Evolutionary conservation across 2,797 vertebrate species (phyloP).

Genomic region (Macropus fuliginosus): DNA sequence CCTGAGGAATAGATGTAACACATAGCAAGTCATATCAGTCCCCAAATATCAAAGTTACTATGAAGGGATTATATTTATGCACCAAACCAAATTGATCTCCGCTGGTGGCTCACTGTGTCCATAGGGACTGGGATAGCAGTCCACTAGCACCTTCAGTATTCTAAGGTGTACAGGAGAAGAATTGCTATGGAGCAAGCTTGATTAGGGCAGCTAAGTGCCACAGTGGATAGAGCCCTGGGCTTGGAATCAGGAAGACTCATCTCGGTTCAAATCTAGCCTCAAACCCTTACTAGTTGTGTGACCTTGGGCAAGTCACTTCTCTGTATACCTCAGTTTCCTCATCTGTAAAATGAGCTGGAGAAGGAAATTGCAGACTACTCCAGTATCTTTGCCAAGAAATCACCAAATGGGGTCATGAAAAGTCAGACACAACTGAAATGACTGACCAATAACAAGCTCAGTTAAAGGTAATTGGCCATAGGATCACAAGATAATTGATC

Average conservation of each 20-base stretch:
- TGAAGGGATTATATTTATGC: conserved; percentile 76
- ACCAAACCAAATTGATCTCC: conserved; percentile 70
- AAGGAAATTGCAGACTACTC: neutral
- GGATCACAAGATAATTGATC: neutral
- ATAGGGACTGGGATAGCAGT: neutral
- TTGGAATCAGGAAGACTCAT: neutral
- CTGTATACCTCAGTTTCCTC: neutral
- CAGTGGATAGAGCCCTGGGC: neutral
- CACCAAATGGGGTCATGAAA: neutral
- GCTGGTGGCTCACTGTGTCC: conserved; percentile 64
- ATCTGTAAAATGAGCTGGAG: neutral
- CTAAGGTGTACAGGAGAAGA: conserved; percentile 66
- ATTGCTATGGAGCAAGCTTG: conserved; percentile 55
- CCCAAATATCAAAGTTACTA: conserved; percentile 63
- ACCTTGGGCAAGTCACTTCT: neutral
- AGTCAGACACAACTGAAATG: neutral
- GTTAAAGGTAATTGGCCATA: neutral
- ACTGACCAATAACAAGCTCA: neutral
- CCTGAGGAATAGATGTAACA: conserved; percentile 64
- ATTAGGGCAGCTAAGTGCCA: neutral
- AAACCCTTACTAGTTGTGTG: neutral
- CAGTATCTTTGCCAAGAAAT: neutral
- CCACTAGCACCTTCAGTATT: conserved; percentile 58
- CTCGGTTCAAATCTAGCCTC: neutral
- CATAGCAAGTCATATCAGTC: conserved; percentile 78